Percentiles rank a stretch among this genome's conserved stretches.
phyloP scores from a whole-genome alignment of 2,113 vertebrate genomes.

The Irena cyanogastra region DNA sequence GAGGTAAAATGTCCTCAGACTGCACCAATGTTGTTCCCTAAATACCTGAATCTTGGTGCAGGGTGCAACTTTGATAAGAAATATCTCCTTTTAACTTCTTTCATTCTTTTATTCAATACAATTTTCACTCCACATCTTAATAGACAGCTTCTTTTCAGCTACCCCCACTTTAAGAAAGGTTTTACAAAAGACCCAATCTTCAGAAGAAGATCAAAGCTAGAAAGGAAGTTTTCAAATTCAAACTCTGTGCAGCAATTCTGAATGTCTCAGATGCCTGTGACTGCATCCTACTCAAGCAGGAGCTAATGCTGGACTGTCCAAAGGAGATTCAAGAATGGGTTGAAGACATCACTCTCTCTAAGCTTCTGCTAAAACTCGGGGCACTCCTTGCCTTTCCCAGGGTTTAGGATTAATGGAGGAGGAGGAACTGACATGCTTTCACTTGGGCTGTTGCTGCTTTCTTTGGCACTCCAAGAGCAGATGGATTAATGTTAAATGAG shows the following conservation, averaged over 20 bases:
- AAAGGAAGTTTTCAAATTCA: background rate
- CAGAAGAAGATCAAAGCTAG: background rate
- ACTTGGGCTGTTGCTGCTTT: background rate
- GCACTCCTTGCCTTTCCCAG: background rate
- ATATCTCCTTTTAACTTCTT: background rate
- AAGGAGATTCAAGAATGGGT: background rate
- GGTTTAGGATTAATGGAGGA: background rate
- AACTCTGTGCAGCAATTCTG: background rate
- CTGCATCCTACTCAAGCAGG: background rate
- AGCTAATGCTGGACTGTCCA: background rate
- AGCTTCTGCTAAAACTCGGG: background rate
- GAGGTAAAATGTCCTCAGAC: background rate
- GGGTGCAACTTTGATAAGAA: background rate
- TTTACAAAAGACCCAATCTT: background rate
- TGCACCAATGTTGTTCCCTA: background rate
- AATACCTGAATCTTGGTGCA: background rate
- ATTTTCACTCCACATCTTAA: background rate
- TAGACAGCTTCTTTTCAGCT: background rate
- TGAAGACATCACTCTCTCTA: background rate
- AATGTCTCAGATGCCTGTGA: background rate
- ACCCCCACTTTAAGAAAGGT: background rate
- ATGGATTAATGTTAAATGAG: background rate
- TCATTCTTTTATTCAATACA: background rate
- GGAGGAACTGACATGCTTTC: background rate
- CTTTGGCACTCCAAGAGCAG: background rate